A percentile compares a stretch with the other conserved stretches of the same genome.
Conservation (phyloP, 92 coral and sea anemone species). For the Montipora capitata region DNA sequence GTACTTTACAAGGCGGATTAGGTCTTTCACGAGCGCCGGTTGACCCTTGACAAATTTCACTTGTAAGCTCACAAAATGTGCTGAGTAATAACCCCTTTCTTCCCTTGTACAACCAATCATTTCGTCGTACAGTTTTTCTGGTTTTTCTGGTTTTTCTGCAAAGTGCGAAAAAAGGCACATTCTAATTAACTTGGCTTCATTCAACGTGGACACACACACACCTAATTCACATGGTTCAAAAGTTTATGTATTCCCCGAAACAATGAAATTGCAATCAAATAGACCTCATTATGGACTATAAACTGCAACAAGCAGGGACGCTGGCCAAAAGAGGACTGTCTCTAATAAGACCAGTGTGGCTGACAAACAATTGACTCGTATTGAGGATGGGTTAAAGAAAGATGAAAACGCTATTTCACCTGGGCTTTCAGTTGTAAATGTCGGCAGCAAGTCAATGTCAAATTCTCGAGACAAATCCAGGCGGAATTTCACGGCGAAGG, state of each 20-base stretch:
- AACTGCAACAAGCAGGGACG: neutral
- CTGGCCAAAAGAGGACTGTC: constrained; percentile 2
- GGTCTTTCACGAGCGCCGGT: neutral
- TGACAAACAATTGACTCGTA: constrained; percentile 8
- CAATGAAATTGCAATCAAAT: neutral
- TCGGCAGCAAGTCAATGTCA: neutral
- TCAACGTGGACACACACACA: constrained; percentile 4
- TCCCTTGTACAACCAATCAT: neutral
- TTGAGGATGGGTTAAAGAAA: neutral
- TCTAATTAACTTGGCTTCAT: neutral
- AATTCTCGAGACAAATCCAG: neutral
- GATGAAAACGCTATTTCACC: neutral
- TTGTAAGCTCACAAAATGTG: constrained; percentile 13
- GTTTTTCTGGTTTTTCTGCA: too few relatives aligned
- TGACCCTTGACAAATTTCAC: neutral
- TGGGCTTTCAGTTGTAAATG: neutral
- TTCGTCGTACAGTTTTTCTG: neutral
- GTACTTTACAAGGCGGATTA: constrained; percentile 58
- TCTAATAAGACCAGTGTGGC: neutral
- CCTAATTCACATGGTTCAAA: neutral
- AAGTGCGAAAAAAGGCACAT: neutral
- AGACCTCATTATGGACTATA: neutral
- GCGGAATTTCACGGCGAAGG: neutral
- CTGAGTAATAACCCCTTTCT: neutral
- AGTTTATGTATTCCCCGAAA: neutral